A percentile compares a stretch with the other conserved stretches of the same genome.
These are phyloP conservation scores for Amblyopsis rosae DNA, from an alignment of 2,113 vertebrate genomes.

Conservation along the genomic window DNA sequence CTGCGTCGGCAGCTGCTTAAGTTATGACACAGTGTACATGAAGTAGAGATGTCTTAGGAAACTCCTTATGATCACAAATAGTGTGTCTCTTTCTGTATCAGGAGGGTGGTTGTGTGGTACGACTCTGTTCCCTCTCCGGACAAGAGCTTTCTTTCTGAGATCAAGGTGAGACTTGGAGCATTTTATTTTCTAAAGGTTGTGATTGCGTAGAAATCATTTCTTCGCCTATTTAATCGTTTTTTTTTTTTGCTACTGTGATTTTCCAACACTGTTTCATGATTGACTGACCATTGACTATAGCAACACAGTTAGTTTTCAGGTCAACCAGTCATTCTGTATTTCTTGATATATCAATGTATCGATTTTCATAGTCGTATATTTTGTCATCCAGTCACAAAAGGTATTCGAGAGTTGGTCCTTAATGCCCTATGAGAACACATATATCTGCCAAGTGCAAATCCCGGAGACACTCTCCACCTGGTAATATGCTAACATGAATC, in stretches of 20 bases:
- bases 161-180: conserved; percentile 48
- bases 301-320: no score
- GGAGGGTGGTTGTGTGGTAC: conserved; percentile 50
- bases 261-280: not conserved
- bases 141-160: conserved; percentile 63
- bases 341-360: not conserved
- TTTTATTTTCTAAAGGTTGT: not conserved
- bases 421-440: conserved; percentile 24
- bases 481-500: conserved; percentile 26
- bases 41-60: no score
- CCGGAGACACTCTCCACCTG: conserved; percentile 32
- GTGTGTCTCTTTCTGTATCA: conserved; percentile 15
- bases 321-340: not conserved
- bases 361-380: not conserved
- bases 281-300: not conserved
- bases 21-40: no score
- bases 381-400: conserved; percentile 29
- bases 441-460: conserved; percentile 38
- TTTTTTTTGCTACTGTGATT: no score
- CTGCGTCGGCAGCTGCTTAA: no score
- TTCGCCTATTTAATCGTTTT: no score
- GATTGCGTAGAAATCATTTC: not conserved
- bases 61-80: no score
- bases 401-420: not conserved
- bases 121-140: conserved; percentile 63